phyloP scores from a whole-genome alignment of 2,888 invertebrate genomes.

The Chymomyza fuscimana region DNA sequence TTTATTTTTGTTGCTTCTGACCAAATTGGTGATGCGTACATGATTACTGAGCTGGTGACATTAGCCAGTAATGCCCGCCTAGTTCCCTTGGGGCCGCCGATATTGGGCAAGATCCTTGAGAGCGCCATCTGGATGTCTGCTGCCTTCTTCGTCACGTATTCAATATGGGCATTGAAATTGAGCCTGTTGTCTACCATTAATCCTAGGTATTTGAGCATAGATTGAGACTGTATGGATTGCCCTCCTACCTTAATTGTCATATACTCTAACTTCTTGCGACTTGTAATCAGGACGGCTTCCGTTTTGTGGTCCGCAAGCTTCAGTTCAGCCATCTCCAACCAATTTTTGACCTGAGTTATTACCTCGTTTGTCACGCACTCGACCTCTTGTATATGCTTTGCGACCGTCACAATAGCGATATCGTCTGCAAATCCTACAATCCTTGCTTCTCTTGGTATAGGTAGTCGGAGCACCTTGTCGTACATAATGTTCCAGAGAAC shows the following conservation, averaged over 20 bases:
- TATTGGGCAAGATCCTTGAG: no score
- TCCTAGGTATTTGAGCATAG: no score
- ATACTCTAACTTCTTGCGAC: not conserved
- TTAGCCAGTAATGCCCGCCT: no score
- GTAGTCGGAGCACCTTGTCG: not conserved
- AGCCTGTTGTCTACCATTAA: no score
- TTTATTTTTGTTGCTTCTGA: not conserved
- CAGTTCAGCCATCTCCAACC: not conserved
- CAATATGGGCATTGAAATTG: no score
- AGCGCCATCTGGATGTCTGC: no score
- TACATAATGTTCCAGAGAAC: constrained; percentile 4
- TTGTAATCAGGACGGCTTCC: constrained; percentile 9
- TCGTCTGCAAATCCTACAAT: constrained; percentile 29
- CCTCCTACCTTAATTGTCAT: no score
- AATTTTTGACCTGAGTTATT: not conserved
- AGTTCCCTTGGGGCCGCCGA: no score
- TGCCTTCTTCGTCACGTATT: no score
- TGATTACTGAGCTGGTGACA: no score
- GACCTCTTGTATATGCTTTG: not conserved
- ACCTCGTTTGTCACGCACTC: not conserved
- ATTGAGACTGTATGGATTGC: no score
- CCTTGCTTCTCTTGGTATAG: not conserved
- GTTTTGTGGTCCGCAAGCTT: not conserved
- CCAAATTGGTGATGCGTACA: constrained; percentile 16
- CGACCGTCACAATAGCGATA: constrained; percentile 20